Conservation (phyloP, 1,140 invertebrate genomes). For the Tribolium castaneum region DNA sequence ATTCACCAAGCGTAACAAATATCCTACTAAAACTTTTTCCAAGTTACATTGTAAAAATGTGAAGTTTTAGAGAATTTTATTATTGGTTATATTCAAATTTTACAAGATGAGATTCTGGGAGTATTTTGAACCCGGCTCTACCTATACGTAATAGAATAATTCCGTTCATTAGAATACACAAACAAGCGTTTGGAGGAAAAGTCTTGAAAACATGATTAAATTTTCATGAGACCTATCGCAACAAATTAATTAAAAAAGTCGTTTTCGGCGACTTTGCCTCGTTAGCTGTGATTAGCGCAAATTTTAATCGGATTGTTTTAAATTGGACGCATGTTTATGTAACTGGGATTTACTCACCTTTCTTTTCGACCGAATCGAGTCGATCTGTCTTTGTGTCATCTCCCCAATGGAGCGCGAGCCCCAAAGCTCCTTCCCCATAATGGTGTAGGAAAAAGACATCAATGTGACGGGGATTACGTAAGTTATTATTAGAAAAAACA, state of each 20-base stretch:
- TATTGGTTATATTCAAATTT: background rate
- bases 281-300: background rate
- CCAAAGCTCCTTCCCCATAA: slow-evolving; percentile 82
- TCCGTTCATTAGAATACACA: background rate
- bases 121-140: background rate
- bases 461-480: slow-evolving; percentile 92
- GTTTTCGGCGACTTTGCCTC: background rate
- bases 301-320: background rate
- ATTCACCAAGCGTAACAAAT: background rate
- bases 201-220: background rate
- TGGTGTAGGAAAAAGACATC: slow-evolving; percentile 87
- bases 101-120: background rate
- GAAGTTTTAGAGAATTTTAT: background rate
- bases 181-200: background rate
- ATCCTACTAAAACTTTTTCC: background rate
- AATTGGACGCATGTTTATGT: too few relatives aligned
- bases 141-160: background rate
- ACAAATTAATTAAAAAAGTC: background rate
- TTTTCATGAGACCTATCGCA: background rate
- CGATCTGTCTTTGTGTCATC: slow-evolving; percentile 83
- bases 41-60: background rate
- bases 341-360: slow-evolving; percentile 74
- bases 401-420: slow-evolving; percentile 91
- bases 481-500: slow-evolving; percentile 86
- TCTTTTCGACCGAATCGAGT: slow-evolving; percentile 87